Evolutionary conservation across 2,888 invertebrate genomes (phyloP), one percentile per base, ranked within the genome.

Genomic region (Chrysolina americana): DNA sequence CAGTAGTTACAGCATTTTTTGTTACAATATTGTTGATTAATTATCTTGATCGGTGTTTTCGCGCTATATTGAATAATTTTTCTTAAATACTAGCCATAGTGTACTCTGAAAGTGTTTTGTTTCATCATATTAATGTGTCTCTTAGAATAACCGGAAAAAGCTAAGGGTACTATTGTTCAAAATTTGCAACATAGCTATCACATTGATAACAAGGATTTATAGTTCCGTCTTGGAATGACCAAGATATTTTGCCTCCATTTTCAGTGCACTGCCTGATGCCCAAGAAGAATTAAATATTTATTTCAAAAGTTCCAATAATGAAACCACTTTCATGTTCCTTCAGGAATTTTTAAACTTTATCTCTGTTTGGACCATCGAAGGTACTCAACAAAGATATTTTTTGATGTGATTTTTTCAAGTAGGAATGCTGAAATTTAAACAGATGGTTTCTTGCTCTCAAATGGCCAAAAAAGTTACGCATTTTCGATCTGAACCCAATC

Each of bases 41-140:
- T n/a, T n/a, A n/a, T n/a, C n/a, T n/a, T n/a, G n/a, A n/a, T n/a
- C n/a, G 28, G 28, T 28, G 28, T 28, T 28, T 28, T 28, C 2
- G 28, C 28, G 28, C 28, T 28, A 28, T 28, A 28, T 28, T 28
- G 28, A 28, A 5, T 3, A 28, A 28, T 28, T 28, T 28, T 3
- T 3, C 28, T 3, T 28, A 5, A n/a, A 17, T 8, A 13, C 28
- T 28, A 28, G 19, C 36, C 2, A 36, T 13, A 13, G 59, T 59
- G n/a, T 59, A 59, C 59, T 59, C 15, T 59, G 59, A 23, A 28
- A 59, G 3, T 59, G 59, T 59, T 11, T 21, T 36, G n/a, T 13
- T 59, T 59, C 59, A 59, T 36, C 36, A 23, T 28, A 28, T 59
- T 59, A 23, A 59, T n/a, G 15, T 59, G 28, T 59, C 59, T 59